phyloP scores from a whole-genome alignment of 2,888 invertebrate species.

The Eupithecia pulchellata region DNA sequence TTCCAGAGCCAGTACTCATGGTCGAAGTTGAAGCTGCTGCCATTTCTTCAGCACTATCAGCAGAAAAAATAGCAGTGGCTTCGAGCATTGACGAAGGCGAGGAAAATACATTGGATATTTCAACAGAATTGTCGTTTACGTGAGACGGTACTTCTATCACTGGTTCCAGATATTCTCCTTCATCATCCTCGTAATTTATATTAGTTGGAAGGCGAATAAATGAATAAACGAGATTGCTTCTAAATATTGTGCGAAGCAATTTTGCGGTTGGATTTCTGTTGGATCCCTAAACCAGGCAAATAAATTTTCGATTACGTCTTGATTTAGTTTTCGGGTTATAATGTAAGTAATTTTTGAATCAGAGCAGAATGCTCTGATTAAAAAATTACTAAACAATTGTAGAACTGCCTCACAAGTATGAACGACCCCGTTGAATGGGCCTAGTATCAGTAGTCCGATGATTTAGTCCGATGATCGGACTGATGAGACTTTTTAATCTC shows the following conservation, averaged over 20 bases:
- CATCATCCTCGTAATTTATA: constrained; percentile 28
- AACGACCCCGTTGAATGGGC: constrained; percentile 28
- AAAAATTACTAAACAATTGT: constrained; percentile 19
- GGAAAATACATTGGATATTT: too few species aligned
- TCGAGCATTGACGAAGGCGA: too few species aligned
- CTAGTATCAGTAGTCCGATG: too few species aligned
- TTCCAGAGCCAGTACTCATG: too few species aligned
- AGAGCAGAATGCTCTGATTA: too few species aligned
- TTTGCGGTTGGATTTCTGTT: constrained; percentile 25
- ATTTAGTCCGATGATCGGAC: too few species aligned
- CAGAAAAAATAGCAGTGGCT: too few species aligned
- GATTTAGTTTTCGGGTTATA: constrained; percentile 28
- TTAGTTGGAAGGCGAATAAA: constrained; percentile 21
- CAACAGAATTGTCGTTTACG: too few species aligned
- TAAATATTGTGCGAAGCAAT: constrained; percentile 22
- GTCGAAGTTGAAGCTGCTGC: too few species aligned
- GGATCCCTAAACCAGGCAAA: constrained; percentile 28
- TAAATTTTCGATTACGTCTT: constrained; percentile 31
- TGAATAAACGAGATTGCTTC: constrained; percentile 24
- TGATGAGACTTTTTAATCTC: too few species aligned
- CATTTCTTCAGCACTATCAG: too few species aligned
- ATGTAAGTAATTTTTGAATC: constrained; percentile 14
- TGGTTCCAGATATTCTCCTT: constrained; percentile 13
- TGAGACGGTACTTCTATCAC: neutral
- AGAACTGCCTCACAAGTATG: constrained; percentile 29